These are phyloP conservation scores for Dascillus cervinus DNA, from an alignment of 2,888 invertebrate genomes.

Conservation along the genomic window DNA sequence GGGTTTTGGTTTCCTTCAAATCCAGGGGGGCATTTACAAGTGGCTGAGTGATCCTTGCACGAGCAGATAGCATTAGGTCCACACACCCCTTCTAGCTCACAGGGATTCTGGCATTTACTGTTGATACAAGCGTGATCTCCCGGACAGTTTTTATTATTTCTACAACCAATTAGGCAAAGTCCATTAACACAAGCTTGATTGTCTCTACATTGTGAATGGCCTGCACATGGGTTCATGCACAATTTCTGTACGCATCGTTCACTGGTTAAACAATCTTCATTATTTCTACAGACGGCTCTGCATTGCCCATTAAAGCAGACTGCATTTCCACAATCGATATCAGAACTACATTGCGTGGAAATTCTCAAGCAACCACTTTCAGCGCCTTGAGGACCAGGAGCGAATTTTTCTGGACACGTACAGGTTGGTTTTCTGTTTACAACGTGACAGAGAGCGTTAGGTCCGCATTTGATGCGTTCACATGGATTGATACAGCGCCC, in stretches of 20 bases:
- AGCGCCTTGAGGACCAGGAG: constrained; percentile 54
- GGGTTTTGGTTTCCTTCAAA: constrained; percentile 83
- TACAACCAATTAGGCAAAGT: constrained; percentile 75
- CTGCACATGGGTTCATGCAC: constrained; percentile 71
- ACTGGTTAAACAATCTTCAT: constrained; percentile 69
- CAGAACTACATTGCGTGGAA: constrained; percentile 56
- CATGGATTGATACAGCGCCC: constrained; percentile 76
- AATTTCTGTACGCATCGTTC: constrained; percentile 72
- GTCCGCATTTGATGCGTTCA: constrained; percentile 65
- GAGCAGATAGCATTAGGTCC: constrained; percentile 80
- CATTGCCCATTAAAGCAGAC: constrained; percentile 79
- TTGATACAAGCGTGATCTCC: constrained; percentile 72
- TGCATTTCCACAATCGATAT: constrained; percentile 71
- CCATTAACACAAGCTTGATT: constrained; percentile 76
- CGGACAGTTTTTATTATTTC: constrained; percentile 74
- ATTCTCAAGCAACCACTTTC: constrained; percentile 67
- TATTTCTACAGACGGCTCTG: constrained; percentile 68
- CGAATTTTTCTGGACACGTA: constrained; percentile 68
- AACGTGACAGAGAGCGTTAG: constrained; percentile 75
- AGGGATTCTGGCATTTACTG: constrained; percentile 79
- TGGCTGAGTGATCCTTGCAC: constrained; percentile 63
- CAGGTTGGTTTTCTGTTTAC: constrained; percentile 71
- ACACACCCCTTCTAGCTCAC: constrained; percentile 65
- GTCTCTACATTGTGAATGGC: constrained; percentile 71
- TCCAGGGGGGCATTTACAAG: constrained; percentile 75